phyloP scores from a whole-genome alignment of 2,113 vertebrate species.

The Balaenoptera acutorostrata region DNA sequence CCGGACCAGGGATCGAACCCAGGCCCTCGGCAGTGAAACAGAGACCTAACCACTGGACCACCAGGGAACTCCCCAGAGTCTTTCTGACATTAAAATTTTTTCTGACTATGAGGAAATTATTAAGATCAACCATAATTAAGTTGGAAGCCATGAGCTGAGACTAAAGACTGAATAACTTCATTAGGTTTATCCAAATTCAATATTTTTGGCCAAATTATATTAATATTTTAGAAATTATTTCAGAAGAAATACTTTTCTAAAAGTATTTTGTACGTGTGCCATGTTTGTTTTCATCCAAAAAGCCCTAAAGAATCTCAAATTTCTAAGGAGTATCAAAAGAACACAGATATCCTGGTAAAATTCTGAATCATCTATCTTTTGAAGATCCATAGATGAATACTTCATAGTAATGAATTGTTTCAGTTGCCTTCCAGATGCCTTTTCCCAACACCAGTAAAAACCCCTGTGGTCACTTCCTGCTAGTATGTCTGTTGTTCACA shows the following conservation, averaged over 20 bases:
- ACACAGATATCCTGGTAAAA: neutral
- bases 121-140: neutral
- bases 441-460: neutral
- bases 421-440: neutral
- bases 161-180: neutral
- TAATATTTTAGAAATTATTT: slow-evolving; percentile 8
- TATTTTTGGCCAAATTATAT: neutral
- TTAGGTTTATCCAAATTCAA: neutral
- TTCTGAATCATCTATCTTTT: neutral
- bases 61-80: neutral
- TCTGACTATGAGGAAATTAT: too few relatives aligned
- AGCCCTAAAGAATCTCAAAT: neutral
- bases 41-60: too few relatives aligned
- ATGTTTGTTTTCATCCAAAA: neutral
- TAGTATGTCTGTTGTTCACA: neutral
- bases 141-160: neutral
- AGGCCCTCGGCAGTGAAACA: neutral
- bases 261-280: neutral
- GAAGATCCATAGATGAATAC: neutral
- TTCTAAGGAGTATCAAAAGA: neutral
- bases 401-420: neutral
- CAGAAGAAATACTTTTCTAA: neutral
- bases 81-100: neutral
- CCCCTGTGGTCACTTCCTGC: neutral
- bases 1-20: neutral